Conservation (phyloP, 2,888 invertebrate genomes). For the Chrysotoxum bicinctum region DNA sequence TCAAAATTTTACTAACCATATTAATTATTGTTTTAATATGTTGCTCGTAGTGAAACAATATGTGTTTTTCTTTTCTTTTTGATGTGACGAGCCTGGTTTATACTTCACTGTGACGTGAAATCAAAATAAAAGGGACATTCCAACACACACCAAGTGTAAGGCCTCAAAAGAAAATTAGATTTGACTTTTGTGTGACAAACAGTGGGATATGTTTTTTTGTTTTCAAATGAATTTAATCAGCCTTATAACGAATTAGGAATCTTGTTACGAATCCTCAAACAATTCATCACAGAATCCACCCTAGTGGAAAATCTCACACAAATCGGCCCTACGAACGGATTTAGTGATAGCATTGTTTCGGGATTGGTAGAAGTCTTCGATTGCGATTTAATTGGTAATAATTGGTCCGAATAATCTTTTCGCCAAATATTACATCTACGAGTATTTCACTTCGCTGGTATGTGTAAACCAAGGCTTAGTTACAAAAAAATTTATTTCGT, state of each 20-base stretch:
- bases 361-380: too few relatives aligned
- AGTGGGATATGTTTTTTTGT: too few relatives aligned
- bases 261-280: too few relatives aligned
- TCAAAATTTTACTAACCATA: neutral
- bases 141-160: neutral
- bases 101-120: neutral
- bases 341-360: too few relatives aligned
- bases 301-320: too few relatives aligned
- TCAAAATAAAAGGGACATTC: neutral
- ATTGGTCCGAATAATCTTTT: too few relatives aligned
- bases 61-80: neutral
- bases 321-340: too few relatives aligned
- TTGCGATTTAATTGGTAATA: too few relatives aligned
- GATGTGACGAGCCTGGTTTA: neutral
- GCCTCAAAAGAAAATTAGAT: neutral
- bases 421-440: neutral
- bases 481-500: neutral
- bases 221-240: too few relatives aligned
- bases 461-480: neutral
- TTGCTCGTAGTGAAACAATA: neutral
- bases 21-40: neutral
- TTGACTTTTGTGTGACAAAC: too few relatives aligned
- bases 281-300: too few relatives aligned
- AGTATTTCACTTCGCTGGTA: neutral
- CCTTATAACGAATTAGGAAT: too few relatives aligned